Evolutionary conservation across 2,113 vertebrate genomes (phyloP).

Genomic region (Carassius carassius): DNA sequence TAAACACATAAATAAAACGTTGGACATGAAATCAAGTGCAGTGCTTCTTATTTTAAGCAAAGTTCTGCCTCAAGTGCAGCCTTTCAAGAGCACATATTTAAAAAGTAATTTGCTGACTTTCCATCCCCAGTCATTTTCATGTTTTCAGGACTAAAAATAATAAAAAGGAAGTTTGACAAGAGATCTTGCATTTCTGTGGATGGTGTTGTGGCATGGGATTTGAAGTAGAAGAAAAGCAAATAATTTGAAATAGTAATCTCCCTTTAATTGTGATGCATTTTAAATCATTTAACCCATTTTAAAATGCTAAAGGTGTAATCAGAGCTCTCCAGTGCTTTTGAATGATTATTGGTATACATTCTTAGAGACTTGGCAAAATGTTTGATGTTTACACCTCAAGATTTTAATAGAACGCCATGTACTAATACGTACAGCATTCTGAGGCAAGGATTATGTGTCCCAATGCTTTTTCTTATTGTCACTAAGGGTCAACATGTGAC

Average conservation of each 20-base stretch:
- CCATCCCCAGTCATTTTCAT: neutral
- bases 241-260: neutral
- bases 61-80: neutral
- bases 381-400: neutral
- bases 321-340: neutral
- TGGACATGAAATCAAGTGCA: neutral
- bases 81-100: neutral
- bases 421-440: too few species aligned
- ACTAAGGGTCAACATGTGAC: too few species aligned
- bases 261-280: too few species aligned
- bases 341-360: neutral
- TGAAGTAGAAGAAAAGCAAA: neutral
- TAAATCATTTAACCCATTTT: too few species aligned
- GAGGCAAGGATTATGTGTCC: too few species aligned
- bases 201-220: neutral
- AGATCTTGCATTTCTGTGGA: neutral
- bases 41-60: neutral
- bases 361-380: neutral
- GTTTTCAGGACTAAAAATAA: too few species aligned
- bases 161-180: too few species aligned
- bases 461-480: too few species aligned
- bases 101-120: conserved; percentile 14
- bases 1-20: neutral
- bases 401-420: neutral
- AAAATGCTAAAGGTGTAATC: too few species aligned